Conservation (phyloP, 2,797 vertebrate species). For the Pelobates cultripes region DNA sequence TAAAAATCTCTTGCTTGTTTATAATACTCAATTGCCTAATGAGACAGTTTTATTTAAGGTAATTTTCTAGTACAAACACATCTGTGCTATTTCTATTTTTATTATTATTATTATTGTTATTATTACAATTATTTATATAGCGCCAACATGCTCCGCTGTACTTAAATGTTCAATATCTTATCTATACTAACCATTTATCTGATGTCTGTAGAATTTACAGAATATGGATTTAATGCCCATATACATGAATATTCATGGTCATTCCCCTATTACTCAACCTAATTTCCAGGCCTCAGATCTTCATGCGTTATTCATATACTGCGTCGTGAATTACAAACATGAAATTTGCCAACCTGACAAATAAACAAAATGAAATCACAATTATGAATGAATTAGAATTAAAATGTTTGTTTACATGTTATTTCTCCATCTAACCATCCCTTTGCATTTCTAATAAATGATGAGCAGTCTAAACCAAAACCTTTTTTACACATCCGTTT, state of each 20-base stretch:
- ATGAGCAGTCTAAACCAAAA: too few species aligned
- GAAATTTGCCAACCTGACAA: slow-evolving; percentile 34
- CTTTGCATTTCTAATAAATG: slow-evolving; percentile 12
- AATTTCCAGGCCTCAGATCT: slow-evolving; percentile 28
- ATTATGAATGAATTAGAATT: slow-evolving; percentile 28
- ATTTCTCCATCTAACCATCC: slow-evolving; percentile 10
- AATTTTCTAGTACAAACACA: too few species aligned
- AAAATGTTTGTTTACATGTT: slow-evolving; percentile 16
- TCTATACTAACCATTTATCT: neutral
- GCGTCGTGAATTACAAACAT: slow-evolving; percentile 33
- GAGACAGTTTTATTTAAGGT: too few species aligned
- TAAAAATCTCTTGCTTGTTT: too few species aligned
- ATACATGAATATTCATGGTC: slow-evolving; percentile 43
- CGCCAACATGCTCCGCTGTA: too few species aligned
- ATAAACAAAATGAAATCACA: slow-evolving; percentile 27
- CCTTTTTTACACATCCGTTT: too few species aligned
- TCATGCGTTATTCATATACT: slow-evolving; percentile 41
- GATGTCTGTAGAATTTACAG: neutral
- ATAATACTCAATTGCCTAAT: too few species aligned
- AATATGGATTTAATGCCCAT: slow-evolving; percentile 1
- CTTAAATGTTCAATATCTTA: neutral
- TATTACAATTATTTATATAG: too few species aligned
- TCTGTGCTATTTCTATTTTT: too few species aligned
- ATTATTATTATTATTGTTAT: too few species aligned
- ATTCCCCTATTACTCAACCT: slow-evolving; percentile 24